Base-by-base conservation (phyloP, 2,113 vertebrate species). In the sheep (Ovis aries) region DNA sequence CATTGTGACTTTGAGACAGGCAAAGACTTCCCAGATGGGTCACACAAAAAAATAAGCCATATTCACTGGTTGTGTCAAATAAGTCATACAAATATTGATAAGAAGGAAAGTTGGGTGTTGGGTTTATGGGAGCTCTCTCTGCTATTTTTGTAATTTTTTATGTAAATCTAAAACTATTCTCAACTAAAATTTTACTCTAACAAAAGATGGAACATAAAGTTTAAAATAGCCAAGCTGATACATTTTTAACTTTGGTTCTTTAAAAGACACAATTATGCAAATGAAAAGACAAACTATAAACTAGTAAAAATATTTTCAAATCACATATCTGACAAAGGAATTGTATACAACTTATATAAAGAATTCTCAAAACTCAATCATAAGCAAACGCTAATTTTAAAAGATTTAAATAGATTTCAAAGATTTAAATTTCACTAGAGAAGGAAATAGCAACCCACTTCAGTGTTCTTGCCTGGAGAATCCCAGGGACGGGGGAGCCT, bases 251-350 rank as follows among this genome's bases (percentile, higher is more conserved):
- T 71, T 83, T 83, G 71, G 9, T 11, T 93, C 23, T 84, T 88
- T 94, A 77, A 96, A 93, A 64, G 25, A 90, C 9, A 86, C 21
- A 31, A 83, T 93, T 92, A n/a, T 50, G 13, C 84, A 96, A 96
- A 80, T 89, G 16, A 50, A 67, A 95, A 96, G 17, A 86, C n/a
- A 89, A 86, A 11, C 40, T 81, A 91, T 62, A 88, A 97, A 55
- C 19, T 57, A 11, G 33, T 59, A 4, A 52, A 88, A 64, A 74
- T 81, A 64, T 80, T 74, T 88, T 14, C 74, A 94, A 88, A 84
- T 94, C 62, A 95, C 1, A 19, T 84, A 40, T 52, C 17, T 93
- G 74, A 90, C 50, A 94, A 95, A 92, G 43, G 60, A 93, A 91
- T 86, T 96, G 3, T 88, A 80, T 81, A 11, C 0, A 74, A n/a